A percentile compares a stretch with the other conserved stretches of the same genome.
Evolutionary conservation across 2,113 vertebrate species (phyloP).

Genomic region (Mesembrinibis cayennensis): DNA sequence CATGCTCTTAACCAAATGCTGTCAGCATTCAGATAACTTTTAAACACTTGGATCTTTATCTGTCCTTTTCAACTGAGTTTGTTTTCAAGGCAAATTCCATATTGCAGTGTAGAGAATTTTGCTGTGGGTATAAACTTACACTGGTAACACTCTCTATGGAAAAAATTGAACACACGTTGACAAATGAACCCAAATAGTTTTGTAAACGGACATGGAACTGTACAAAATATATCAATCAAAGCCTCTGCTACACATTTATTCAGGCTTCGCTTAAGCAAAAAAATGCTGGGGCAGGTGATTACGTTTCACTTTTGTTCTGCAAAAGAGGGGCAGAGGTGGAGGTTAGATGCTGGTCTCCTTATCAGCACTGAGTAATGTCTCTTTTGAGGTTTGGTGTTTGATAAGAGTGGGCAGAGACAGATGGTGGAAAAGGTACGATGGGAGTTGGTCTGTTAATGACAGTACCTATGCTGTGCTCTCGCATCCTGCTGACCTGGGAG

Average conservation of each 20-base stretch:
- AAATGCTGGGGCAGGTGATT: neutral
- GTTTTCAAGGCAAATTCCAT: neutral
- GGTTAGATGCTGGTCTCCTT: neutral
- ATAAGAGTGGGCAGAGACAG: neutral
- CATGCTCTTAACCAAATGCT: neutral
- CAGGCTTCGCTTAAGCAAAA: neutral
- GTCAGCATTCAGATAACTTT: neutral
- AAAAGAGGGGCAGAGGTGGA: neutral
- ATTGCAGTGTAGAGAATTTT: neutral
- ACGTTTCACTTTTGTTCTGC: neutral
- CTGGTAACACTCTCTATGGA: neutral
- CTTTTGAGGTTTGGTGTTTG: neutral
- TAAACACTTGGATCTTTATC: neutral
- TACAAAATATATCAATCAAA: neutral
- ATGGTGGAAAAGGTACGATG: fast-evolving
- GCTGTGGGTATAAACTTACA: neutral
- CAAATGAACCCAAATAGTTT: neutral
- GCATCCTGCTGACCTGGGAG: neutral
- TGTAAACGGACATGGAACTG: neutral
- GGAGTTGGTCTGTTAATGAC: neutral
- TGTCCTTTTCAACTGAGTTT: neutral
- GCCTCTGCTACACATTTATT: neutral
- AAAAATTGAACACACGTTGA: neutral
- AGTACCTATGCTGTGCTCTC: neutral
- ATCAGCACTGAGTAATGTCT: neutral